A percentile compares a stretch with the other conserved stretches of the same genome.
These are phyloP conservation scores for Deilephila porcellus DNA, from an alignment of 2,888 invertebrate species.

Conservation along the genomic window DNA sequence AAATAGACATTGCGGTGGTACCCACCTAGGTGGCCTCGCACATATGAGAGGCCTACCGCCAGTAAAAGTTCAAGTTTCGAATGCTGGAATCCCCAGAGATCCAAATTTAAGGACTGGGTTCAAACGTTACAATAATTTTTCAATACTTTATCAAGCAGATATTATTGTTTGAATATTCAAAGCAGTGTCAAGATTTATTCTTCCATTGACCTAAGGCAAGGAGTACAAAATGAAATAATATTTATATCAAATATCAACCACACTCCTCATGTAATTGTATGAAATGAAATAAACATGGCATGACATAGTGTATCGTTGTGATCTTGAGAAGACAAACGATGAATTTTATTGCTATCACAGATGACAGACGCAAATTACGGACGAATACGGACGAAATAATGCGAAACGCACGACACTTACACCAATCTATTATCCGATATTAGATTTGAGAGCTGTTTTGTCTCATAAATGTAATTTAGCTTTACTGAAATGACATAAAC, in stretches of 20 bases:
- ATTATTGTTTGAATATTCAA: too few relatives aligned
- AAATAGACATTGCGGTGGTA: too few relatives aligned
- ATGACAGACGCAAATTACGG: conserved; percentile 12
- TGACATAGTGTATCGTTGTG: background rate
- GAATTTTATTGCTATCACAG: conserved; percentile 13
- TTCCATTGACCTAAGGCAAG: background rate
- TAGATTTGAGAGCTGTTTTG: background rate
- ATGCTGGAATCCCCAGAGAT: too few relatives aligned
- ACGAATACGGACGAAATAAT: background rate
- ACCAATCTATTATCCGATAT: background rate
- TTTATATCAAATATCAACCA: background rate
- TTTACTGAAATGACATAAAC: too few relatives aligned
- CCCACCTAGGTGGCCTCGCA: too few relatives aligned
- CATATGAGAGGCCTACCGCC: too few relatives aligned
- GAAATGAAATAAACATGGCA: background rate
- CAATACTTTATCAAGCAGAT: too few relatives aligned
- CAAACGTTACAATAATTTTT: too few relatives aligned
- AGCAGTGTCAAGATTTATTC: background rate
- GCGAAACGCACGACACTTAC: background rate
- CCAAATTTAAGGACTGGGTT: too few relatives aligned
- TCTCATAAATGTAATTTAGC: background rate
- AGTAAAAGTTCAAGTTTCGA: too few relatives aligned
- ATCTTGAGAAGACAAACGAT: background rate
- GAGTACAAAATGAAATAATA: background rate
- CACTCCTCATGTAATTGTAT: background rate